Base-by-base conservation (phyloP, 2,888 invertebrate genomes). In the Drosophila maculinotata region DNA sequence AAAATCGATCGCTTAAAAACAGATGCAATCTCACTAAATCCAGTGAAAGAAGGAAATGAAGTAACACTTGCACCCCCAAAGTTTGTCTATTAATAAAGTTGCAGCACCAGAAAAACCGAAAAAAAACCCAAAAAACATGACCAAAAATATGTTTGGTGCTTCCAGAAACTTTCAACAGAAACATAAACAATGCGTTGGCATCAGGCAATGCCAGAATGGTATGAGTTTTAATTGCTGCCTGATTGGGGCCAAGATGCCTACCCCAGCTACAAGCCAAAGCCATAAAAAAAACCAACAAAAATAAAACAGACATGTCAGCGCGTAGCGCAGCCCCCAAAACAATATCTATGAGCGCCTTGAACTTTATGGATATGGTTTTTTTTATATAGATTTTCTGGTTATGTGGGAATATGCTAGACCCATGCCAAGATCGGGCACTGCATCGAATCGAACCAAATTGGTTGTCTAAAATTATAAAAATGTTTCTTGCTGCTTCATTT, bases 281-380 rank as follows among this genome's bases (percentile, higher is more conserved):
- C 79, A 71, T 81, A 78, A 84, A 81, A 78, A 80, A 81, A 72
- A 65, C 72, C 84, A 83, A 76, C 84, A 66, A 67, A 83, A 84
- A 71, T 69, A 62, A 71, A 71, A 57, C 68, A 64, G 49, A 51
- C 52, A 42, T 75, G 65, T 69, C 75, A 74, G 69, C 47, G 28
- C 42, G 35, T 56, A 53, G 23, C 26, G 28, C 30, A 38, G 20
- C 30, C 44, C 68, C 35, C 15, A 33, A 23, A 28, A 20, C 9
- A 42, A 35, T 47, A 31, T 59, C 73, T 79, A 80, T 51, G 79
- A 73, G 76, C 83, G 84, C 87, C 81, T 82, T 82, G 81, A 82
- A 82, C 81, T 82, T 82, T 82, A 49, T 54, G 60, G 62, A 57
- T 56, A 62, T 17, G 42, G n/a, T n/a, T n/a, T n/a, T n/a, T n/a